Percentiles rank a stretch among this genome's conserved stretches.
Conservation (phyloP, 2,797 vertebrate species). For the Paguma larvata region DNA sequence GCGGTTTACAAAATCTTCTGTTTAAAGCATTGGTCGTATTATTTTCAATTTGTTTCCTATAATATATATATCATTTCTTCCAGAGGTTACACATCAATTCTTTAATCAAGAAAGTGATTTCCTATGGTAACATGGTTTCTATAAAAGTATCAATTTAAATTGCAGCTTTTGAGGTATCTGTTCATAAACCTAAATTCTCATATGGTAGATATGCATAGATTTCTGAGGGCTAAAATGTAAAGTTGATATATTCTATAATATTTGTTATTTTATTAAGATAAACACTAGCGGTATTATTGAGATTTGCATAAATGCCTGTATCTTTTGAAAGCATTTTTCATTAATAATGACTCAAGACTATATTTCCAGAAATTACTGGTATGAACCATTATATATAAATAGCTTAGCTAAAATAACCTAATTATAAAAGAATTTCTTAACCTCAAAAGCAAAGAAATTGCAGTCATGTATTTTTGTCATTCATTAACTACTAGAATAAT, state of each 20-base stretch:
- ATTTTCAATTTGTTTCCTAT: background rate
- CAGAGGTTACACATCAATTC: background rate
- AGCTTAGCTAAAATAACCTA: slow-evolving; percentile 61
- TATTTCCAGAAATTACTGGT: slow-evolving; percentile 27
- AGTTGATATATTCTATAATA: background rate
- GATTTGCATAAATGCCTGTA: background rate
- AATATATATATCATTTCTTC: background rate
- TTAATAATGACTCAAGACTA: slow-evolving; percentile 34
- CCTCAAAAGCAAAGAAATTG: slow-evolving; percentile 35
- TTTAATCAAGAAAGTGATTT: background rate
- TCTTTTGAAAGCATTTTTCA: slow-evolving; percentile 17
- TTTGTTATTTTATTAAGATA: background rate
- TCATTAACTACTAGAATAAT: slow-evolving; percentile 53
- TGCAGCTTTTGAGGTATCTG: background rate
- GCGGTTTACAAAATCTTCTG: background rate
- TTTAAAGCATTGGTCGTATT: background rate
- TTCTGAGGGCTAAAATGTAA: background rate
- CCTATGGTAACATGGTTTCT: background rate
- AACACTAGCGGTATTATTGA: background rate
- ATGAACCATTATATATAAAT: slow-evolving; percentile 40
- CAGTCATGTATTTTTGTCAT: slow-evolving; percentile 48
- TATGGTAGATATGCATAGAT: background rate
- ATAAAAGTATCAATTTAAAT: background rate
- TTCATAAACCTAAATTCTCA: background rate
- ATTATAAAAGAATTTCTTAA: slow-evolving; percentile 55